Evolutionary conservation across 1,140 invertebrate species (phyloP).

Genomic region (Euura lappo): DNA sequence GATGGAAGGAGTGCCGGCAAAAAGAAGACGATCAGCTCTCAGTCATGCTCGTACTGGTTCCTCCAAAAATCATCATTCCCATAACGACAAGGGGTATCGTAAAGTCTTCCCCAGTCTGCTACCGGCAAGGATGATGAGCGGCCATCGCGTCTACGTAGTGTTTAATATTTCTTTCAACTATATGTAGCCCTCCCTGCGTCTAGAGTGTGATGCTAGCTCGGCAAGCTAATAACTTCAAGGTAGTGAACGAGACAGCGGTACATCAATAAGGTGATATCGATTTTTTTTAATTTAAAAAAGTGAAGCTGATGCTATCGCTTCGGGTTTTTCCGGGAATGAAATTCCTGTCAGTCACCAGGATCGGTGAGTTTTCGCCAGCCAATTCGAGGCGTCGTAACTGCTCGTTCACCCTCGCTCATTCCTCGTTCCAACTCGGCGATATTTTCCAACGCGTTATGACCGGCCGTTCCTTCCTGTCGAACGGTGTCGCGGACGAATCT

Average conservation of each 20-base stretch:
- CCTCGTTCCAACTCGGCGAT: conserved; percentile 37
- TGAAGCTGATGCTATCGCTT: conserved; percentile 55
- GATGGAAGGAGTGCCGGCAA: background rate
- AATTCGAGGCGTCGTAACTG: conserved; percentile 50
- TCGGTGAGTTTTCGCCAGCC: conserved; percentile 58
- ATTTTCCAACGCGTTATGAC: background rate
- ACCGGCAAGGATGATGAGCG: background rate
- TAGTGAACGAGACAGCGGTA: background rate
- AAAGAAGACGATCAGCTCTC: background rate
- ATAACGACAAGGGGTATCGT: background rate
- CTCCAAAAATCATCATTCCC: background rate
- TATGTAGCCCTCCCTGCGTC: background rate
- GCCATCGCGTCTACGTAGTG: background rate
- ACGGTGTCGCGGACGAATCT: background rate
- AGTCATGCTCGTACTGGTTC: too few relatives aligned
- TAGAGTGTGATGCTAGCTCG: background rate
- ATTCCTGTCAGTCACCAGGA: conserved; percentile 60
- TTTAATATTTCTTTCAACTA: background rate
- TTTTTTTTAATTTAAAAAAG: conserved; percentile 4
- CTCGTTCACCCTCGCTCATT: conserved; percentile 53
- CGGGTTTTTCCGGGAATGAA: conserved; percentile 35
- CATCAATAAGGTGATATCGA: conserved; percentile 8
- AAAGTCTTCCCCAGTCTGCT: background rate
- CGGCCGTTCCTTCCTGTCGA: background rate
- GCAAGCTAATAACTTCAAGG: background rate